Evolutionary conservation across 2,113 vertebrate species (phyloP).

Genomic region (Leucosticte australis): DNA sequence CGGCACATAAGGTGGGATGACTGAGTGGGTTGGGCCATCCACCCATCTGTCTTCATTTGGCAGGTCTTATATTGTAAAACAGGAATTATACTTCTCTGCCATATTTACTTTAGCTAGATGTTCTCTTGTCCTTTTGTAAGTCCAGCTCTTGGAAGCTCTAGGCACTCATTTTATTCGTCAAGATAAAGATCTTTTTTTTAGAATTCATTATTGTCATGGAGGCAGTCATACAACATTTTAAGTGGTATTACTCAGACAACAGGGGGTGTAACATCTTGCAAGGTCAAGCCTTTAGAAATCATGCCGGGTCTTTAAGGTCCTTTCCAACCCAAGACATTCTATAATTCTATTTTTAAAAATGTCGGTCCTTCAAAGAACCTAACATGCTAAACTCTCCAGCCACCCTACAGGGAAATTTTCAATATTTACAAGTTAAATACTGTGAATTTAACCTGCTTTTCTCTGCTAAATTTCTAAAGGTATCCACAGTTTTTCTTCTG

Average conservation of each 20-base stretch:
- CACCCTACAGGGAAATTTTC: neutral
- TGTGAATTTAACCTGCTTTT: neutral
- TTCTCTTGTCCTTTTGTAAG: conserved; percentile 13
- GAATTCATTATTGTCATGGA: neutral
- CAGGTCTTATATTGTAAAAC: neutral
- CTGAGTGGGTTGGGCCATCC: conserved; percentile 12
- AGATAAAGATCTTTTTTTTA: neutral
- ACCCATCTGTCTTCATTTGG: conserved; percentile 52
- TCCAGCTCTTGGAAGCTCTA: neutral
- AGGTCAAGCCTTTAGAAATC: neutral
- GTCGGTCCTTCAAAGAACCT: neutral
- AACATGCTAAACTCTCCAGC: neutral
- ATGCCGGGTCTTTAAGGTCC: neutral
- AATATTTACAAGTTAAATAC: neutral
- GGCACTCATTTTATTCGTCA: neutral
- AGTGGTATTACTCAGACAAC: neutral
- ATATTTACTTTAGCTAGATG: neutral
- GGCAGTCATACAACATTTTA: neutral
- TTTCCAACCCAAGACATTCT: neutral
- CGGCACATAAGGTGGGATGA: conserved; percentile 3
- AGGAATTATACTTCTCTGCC: neutral
- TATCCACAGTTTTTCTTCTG: neutral
- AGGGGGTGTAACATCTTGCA: neutral
- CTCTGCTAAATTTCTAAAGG: too few species aligned
- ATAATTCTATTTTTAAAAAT: neutral